Base-by-base conservation (phyloP, 2,797 vertebrate species). In the Scyliorhinus canicula region DNA sequence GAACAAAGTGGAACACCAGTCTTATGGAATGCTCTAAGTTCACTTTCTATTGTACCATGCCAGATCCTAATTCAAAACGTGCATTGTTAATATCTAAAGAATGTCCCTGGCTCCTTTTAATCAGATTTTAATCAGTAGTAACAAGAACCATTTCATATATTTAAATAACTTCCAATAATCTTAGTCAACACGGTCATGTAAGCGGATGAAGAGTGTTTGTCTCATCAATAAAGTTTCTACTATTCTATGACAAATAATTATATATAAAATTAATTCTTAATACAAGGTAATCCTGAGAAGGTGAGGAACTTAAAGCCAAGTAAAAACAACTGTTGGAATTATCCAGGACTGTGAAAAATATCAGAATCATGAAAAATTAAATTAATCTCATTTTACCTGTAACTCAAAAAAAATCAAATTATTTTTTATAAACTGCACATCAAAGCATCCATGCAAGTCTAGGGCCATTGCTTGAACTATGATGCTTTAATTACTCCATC, bases 101-200 rank as follows among this genome's bases (percentile, higher is more conserved):
- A 91, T 65, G 60, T 91, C 57, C 60, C 65, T 91, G 88, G 88
- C 88, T 91, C 88, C n/a, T 91, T 91, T 91, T 65, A 91, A 65
- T 26, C 88, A 19, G 44, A 71, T 52, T 74, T 35, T n/a, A 69
- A 74, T 94, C 93, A 74, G 44, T n/a, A 21, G 28, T 52, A 71
- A 74, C 47, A 74, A 94, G 93, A 94, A 94, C 67, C 93, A 55
- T 74, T 52, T 50, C 60, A 91, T 28, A 16, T 47, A 93, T 69
- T 93, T 93, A 93, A 93, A 71, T 60, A 93, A 44, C 31, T 31
- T 52, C 2, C 55, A 19, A 40, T 35, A 71, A 35, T 50, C 91
- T 26, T 2, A 50, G 47, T 93, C 40, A 93, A 91, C 88, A 44
- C 19, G 26, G 65, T 26, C 47, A 69, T 52, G 4, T 71, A 35